Evolutionary conservation across 2,797 vertebrate species (phyloP).

Genomic region (Chiroxiphia lanceolata): DNA sequence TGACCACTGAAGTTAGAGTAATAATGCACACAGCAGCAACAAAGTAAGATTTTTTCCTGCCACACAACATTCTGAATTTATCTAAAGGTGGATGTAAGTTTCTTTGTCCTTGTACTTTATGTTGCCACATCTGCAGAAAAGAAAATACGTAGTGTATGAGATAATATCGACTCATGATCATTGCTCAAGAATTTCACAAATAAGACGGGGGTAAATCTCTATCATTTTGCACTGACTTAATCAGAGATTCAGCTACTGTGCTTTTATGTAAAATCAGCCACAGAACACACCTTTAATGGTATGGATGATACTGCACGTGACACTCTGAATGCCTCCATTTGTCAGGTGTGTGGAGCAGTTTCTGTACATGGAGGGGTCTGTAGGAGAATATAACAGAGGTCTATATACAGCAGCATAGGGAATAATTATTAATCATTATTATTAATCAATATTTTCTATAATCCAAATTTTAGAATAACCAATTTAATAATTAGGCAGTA

Average conservation of each 20-base stretch:
- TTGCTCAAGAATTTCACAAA: background rate
- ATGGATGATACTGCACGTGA: background rate
- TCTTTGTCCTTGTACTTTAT: slow-evolving; percentile 1
- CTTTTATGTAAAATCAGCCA: background rate
- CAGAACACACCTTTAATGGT: background rate
- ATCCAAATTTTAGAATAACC: background rate
- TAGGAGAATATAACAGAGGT: background rate
- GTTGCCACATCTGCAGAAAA: slow-evolving; percentile 9
- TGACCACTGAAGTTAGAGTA: slow-evolving; percentile 2
- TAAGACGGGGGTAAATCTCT: background rate
- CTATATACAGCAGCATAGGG: background rate
- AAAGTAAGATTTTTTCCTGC: slow-evolving; percentile 39
- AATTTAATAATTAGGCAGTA: background rate
- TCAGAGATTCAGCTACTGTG: background rate
- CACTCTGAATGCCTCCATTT: background rate
- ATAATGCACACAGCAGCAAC: slow-evolving; percentile 15
- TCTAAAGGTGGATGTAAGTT: background rate
- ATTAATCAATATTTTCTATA: background rate
- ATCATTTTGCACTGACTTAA: background rate
- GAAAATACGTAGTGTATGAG: background rate
- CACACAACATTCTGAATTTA: background rate
- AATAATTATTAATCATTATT: background rate
- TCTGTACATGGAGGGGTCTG: background rate
- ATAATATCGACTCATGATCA: background rate
- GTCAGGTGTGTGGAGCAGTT: background rate